A percentile compares a stretch with the other conserved stretches of the same genome.
These are phyloP conservation scores for Mimachlamys varia DNA, from an alignment of 2,888 invertebrate genomes.

Conservation along the genomic window DNA sequence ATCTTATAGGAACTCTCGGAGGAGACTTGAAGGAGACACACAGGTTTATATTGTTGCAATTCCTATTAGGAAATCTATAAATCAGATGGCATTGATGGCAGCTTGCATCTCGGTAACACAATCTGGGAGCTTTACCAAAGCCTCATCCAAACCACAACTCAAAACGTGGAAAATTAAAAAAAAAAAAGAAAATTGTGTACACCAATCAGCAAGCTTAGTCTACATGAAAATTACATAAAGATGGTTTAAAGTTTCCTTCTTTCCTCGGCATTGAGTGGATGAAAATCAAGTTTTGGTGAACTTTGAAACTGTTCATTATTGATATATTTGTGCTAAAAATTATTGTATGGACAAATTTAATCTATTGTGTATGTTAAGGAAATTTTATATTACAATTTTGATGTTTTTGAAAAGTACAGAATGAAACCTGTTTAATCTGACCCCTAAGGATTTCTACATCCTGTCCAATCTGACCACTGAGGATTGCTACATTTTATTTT, in stretches of 20 bases:
- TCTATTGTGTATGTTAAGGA: background rate
- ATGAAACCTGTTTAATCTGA: no score
- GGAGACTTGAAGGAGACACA: conserved; percentile 31
- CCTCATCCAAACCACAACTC: background rate
- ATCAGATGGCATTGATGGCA: background rate
- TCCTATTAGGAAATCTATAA: conserved; percentile 5
- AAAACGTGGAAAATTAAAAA: background rate
- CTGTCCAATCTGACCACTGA: no score
- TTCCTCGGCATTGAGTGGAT: background rate
- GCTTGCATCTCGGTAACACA: background rate
- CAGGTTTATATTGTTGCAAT: background rate
- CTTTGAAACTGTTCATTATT: background rate
- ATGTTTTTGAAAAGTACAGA: no score
- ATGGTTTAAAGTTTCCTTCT: background rate
- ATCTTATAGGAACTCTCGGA: conserved; percentile 13
- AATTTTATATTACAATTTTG: background rate
- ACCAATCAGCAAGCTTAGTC: background rate
- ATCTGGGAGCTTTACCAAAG: background rate
- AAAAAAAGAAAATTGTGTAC: background rate
- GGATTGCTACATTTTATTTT: no score
- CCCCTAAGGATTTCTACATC: no score
- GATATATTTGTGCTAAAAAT: background rate
- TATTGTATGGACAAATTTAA: background rate
- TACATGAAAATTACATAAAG: background rate
- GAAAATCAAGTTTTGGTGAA: background rate